Base-by-base conservation (phyloP, 2,113 vertebrate species). In the Rhipidura dahli region DNA sequence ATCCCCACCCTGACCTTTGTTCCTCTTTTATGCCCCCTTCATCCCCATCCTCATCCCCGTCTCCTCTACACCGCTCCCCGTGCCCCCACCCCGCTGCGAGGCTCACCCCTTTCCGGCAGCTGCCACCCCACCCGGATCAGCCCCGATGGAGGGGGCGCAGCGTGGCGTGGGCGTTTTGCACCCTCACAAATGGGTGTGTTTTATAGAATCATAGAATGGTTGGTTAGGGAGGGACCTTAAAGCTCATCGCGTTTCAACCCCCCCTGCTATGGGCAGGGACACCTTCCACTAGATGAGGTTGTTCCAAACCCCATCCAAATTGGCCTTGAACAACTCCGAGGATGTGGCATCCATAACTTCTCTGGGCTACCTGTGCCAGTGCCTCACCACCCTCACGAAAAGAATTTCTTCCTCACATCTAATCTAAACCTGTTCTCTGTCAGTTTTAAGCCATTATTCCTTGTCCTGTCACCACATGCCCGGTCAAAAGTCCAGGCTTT, bases 51-150 rank as follows among this genome's bases (percentile, higher is more conserved):
- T 37, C 35, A 24, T 56, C 21, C 20, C 7, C 20, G 35, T 56
- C 57, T 71, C 24, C 21, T 42, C 4, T 4, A 1, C 37, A 4
- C 53, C 61, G 3, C 31, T 45, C 71, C 44, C 85, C 7, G 42
- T 40, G 35, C 31, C 18, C 17, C 22, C 26, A 4, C 66, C 35
- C 53, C 33, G n/a, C 33, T 33, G 60, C 7, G 10, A 15, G 51
- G 51, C 27, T 88, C 35, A 1, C 8, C 31, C 12, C 10, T 44
- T 22, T 72, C 59, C 15, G 6, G 2, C 37, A 16, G 37, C 24
- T 42, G n/a, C 21, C 13, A 2, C 11, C 1, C 11, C 7, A 0
- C 4, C 11, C 6, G 10, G 39, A 12, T 53, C 45, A 15, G 39
- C 19, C 24, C 16, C 15, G 28, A 8, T 30, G 69, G 60, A 37